Evolutionary conservation across 1,140 invertebrate species (phyloP), one percentile per base, ranked within the genome.

Genomic region (Cotesia vestalis): DNA sequence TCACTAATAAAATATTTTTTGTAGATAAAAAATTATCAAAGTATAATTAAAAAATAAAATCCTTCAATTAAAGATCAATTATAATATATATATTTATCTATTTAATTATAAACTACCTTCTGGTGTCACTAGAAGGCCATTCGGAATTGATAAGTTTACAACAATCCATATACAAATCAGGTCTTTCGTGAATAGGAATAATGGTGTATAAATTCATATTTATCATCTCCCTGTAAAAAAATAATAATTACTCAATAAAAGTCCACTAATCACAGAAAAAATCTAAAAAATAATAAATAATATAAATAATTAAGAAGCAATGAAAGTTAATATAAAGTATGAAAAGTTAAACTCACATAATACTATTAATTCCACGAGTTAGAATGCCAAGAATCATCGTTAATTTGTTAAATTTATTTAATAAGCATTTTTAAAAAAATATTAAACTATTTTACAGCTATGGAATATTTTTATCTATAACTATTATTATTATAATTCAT

Each of bases 121-220:
- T 91, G 63, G 90, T 92, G 81, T 91, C 89, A 74, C 92, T 94
- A 72, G 93, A 87, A 75, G 91, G 92, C 93, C 93, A 95, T 89
- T 95, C 92, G 52, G 90, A 89, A 84, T 95, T 95, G 71, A 95
- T 89, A 71, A 95, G 85, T 75, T 89, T 86, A 81, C 92, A 93
- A 77, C 92, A 93, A 80, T 90, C 84, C 80, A 88, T 85, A 53
- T 91, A 83, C 77, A 91, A 90, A 79, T 94, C 88, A 55, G 91
- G 91, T 78, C 92, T 84, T 75, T 91, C 86, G 78, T 94, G 93
- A 72, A 94, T 86, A 72, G 89, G 89, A 78, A 93, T 81, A 72
- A 94, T 89, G 82, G 73, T 69, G 69, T 86, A 85, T 20, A 77
- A 76, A 61, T 73, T 77, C 73, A 77, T 73, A 76, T 78, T 83